Base-by-base conservation (phyloP, 2,113 vertebrate genomes). In the Python bivittatus region DNA sequence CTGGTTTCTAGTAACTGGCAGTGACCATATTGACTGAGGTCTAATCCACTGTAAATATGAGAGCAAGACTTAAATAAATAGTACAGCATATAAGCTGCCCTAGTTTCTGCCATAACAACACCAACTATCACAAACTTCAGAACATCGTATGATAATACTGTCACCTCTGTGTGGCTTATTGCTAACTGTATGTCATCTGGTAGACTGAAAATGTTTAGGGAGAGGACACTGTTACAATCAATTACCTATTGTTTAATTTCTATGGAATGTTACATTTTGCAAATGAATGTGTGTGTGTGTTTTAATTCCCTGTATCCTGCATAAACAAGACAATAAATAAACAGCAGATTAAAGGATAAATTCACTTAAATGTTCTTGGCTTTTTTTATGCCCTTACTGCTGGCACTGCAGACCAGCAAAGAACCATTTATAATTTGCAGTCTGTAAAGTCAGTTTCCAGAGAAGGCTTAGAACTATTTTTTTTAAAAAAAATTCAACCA, bases 331-430 rank as follows among this genome's bases (percentile, higher is more conserved):
- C 5, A 68, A 54, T 91, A 93, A 94, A 88, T 0, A 1, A 95
- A 23, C 84, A 96, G 88, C 42, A 92, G 91, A 84, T 95, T 90
- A 93, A 88, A 48, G 48, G 33, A 9, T 7, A 88, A 2, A 15
- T 44, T 91, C 57, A 86, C 88, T 3, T 0, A 60, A 68, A n/a
- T 33, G 44, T 61, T 38, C 29, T 54, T 56, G 29, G 53, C 12
- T 8, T 0, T 25, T 93, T 93, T 91, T 68, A 15, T 25, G 89
- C 56, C 44, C 11, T 93, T 94, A 86, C 4, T 7, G 22, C 13
- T 91, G 86, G 15, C 88, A 56, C 52, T 17, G 12, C 1, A 5
- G 52, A 94, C 25, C 29, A 93, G 48, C 54, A 83, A 44, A 53
- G 91, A 22, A 58, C 87, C 9, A 29, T 54, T 54, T 0, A 0